Evolutionary conservation across 2,113 vertebrate species (phyloP).

Genomic region (Pterocles burchelli): DNA sequence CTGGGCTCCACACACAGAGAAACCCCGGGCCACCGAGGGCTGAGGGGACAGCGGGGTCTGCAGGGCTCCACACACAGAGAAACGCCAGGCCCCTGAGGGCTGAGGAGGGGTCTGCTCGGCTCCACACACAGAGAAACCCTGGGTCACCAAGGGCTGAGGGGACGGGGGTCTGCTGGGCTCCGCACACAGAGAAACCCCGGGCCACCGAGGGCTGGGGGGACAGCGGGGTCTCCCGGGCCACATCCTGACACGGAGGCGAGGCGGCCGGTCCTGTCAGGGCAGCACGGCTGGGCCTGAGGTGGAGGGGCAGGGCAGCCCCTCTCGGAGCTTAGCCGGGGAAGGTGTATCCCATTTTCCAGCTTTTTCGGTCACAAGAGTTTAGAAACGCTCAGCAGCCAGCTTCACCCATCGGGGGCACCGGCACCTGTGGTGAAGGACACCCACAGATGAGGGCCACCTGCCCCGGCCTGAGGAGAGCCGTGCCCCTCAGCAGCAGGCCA

Average conservation of each 20-base stretch:
- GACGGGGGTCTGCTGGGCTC: no score
- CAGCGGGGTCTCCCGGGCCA: no score
- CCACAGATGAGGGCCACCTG: rapidly evolving
- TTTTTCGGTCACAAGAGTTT: rapidly evolving
- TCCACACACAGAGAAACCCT: rapidly evolving
- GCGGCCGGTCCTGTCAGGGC: rapidly evolving
- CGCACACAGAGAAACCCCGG: no score
- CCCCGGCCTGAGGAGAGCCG: neutral
- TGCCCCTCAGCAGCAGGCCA: rapidly evolving
- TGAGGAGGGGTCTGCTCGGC: rapidly evolving
- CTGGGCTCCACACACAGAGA: no score
- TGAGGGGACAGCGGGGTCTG: no score
- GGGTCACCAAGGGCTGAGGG: no score
- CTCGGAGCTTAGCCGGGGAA: neutral
- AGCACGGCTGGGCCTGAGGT: rapidly evolving
- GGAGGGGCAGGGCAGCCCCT: neutral
- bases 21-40: no score
- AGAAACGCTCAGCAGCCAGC: rapidly evolving
- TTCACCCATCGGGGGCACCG: rapidly evolving
- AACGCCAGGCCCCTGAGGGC: no score
- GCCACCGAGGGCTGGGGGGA: no score
- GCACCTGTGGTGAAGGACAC: rapidly evolving
- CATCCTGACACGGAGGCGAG: no score
- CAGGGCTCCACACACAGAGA: no score
- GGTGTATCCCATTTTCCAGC: rapidly evolving